A percentile compares a stretch with the other conserved stretches of the same genome.
These are phyloP conservation scores for Lagodon rhomboides DNA, from an alignment of 2,797 vertebrate species.

Conservation along the genomic window DNA sequence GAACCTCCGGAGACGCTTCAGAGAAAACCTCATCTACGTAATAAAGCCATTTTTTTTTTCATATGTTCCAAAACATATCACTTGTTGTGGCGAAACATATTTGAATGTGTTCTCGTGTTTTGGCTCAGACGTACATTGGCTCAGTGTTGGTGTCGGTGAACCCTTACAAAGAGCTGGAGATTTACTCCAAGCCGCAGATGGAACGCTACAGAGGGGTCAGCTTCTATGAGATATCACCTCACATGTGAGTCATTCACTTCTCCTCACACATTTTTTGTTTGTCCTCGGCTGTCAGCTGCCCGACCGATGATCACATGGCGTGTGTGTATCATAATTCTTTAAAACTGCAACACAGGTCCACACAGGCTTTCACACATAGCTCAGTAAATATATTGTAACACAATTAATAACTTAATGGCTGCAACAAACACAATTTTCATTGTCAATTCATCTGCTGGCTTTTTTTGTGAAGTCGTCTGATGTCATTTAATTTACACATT, in stretches of 20 bases:
- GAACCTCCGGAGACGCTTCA: constrained; percentile 91
- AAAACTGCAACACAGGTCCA: background rate
- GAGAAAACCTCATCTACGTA: constrained; percentile 94
- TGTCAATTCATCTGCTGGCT: background rate
- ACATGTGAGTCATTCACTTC: constrained; percentile 89
- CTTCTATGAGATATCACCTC: constrained; percentile 96
- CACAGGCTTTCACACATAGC: background rate
- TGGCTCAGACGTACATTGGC: constrained; percentile 93
- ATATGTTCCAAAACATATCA: constrained; percentile 28
- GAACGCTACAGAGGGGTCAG: constrained; percentile 94
- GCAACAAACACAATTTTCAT: background rate
- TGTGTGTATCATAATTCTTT: constrained; percentile 1
- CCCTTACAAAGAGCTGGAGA: constrained; percentile 89
- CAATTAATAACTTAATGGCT: background rate
- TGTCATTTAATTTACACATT: background rate
- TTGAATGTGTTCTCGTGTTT: constrained; percentile 41
- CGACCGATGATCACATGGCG: background rate
- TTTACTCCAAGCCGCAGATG: constrained; percentile 94
- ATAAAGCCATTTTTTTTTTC: constrained; percentile 33
- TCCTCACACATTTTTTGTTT: constrained; percentile 6
- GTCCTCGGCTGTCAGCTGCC: background rate
- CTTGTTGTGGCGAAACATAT: constrained; percentile 22
- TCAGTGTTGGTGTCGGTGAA: constrained; percentile 93
- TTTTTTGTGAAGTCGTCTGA: background rate
- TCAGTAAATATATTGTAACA: background rate